These are phyloP conservation scores for Dromaius novaehollandiae DNA, from an alignment of 2,113 vertebrate species.

Conservation along the genomic window DNA sequence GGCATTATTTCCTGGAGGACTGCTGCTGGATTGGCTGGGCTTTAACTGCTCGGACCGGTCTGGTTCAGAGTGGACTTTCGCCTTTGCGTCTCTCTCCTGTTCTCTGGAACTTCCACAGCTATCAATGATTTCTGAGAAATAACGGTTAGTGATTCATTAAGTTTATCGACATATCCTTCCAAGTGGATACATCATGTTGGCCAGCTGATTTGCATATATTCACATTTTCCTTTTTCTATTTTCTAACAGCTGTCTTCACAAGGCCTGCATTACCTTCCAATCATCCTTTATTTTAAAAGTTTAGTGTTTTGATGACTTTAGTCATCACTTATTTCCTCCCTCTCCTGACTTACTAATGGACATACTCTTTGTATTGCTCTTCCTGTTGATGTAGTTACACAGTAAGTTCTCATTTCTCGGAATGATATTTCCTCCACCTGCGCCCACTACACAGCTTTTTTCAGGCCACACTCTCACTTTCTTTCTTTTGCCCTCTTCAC, in stretches of 20 bases:
- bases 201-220: not conserved
- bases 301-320: not conserved
- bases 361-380: rapidly evolving
- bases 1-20: slow-evolving; percentile 53
- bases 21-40: slow-evolving; percentile 54
- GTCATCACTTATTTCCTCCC: not conserved
- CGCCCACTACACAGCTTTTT: not conserved
- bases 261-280: not conserved
- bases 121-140: not conserved
- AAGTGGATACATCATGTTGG: rapidly evolving
- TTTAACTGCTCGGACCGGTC: slow-evolving; percentile 48
- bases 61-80: slow-evolving; percentile 37
- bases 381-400: not conserved
- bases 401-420: not conserved
- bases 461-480: not conserved
- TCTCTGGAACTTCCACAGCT: not conserved
- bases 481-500: not conserved
- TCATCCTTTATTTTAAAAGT: not conserved
- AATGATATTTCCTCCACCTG: not conserved
- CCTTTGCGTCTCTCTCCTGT: not conserved
- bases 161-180: not conserved
- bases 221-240: not conserved
- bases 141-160: not conserved
- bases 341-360: not conserved
- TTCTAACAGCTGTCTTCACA: not conserved